A percentile compares a stretch with the other conserved stretches of the same genome.
Evolutionary conservation across 2,797 vertebrate species (phyloP).

Genomic region (Hydrocynus forskahlii): DNA sequence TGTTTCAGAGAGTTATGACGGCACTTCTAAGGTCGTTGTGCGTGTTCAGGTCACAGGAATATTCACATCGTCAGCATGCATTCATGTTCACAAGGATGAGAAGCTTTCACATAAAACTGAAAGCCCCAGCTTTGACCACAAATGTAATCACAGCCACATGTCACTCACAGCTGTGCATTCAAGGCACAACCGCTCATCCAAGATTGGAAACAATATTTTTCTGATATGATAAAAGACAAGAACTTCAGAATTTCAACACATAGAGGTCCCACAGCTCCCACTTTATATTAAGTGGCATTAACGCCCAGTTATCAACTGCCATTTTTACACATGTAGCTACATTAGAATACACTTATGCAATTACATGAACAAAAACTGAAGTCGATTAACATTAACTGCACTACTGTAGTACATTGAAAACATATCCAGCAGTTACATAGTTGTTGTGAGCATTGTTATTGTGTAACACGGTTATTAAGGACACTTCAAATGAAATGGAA

Average conservation of each 20-base stretch:
- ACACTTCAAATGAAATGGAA: no score
- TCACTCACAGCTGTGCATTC: constrained; percentile 2
- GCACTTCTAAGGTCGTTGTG: neutral
- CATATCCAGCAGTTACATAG: no score
- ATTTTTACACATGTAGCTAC: no score
- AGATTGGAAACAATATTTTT: neutral
- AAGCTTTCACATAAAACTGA: neutral
- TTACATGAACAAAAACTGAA: no score
- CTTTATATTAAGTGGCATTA: no score
- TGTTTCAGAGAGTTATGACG: neutral
- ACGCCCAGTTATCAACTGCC: no score
- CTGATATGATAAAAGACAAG: neutral
- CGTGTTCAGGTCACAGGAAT: neutral
- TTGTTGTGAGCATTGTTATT: no score
- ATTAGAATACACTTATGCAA: no score
- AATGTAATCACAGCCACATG: neutral
- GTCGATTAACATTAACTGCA: no score
- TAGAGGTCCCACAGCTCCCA: neutral
- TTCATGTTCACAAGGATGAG: constrained; percentile 4
- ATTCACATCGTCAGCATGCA: constrained; percentile 1
- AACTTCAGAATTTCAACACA: neutral
- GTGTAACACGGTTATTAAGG: no score
- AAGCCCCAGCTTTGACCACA: neutral
- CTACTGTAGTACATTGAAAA: no score
- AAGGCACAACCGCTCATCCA: neutral